Evolutionary conservation across 1,140 invertebrate species (phyloP), one percentile per base, ranked within the genome.

Genomic region (Physella acuta): DNA sequence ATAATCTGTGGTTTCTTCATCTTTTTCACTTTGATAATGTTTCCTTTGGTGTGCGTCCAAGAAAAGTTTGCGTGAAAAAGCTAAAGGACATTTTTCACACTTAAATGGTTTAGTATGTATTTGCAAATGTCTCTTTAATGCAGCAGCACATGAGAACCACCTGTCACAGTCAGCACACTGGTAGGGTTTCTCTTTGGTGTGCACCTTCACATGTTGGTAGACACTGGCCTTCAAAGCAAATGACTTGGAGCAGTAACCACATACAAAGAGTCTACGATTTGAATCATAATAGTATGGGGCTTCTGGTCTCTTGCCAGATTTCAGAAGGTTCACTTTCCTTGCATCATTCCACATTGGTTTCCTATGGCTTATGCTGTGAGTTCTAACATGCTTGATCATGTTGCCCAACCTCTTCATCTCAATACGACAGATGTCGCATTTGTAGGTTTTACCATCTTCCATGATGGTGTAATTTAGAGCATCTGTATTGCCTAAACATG

Each of bases 341-440:
- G 36, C 14, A 55, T 3, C 16, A 1, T 2, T 37, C 39, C 16
- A 28, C 17, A 49, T 59, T 44, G 55, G 24, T 36, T 58, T 59
- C 0, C 56, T 44, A 14, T 39, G n/a, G 44, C 33, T 44, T 14
- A 26, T 24, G 31, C 30, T 34, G 52, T 68, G 66, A 8, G 66
- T 68, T 51, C 66, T 39, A 36, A 68, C 66, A 55, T 68, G 66
- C 28, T 68, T 68, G 55, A 68, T 68, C 66, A 68, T 68, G 37
- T 68, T 68, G 2, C 66, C 66, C 56, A 68, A 39, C 20, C 66
- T 33, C 28, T 68, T 68, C 66, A 68, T 68, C 39, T 68, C 66
- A 60, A 68, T 60, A 31, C 39, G 36, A 33, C 66, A 68, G 36
- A 60, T 68, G 37, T 68, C 66, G 49, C 66, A 68, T 28, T 51